phyloP scores from a whole-genome alignment of 2,113 vertebrate species.

The Suricata suricatta region DNA sequence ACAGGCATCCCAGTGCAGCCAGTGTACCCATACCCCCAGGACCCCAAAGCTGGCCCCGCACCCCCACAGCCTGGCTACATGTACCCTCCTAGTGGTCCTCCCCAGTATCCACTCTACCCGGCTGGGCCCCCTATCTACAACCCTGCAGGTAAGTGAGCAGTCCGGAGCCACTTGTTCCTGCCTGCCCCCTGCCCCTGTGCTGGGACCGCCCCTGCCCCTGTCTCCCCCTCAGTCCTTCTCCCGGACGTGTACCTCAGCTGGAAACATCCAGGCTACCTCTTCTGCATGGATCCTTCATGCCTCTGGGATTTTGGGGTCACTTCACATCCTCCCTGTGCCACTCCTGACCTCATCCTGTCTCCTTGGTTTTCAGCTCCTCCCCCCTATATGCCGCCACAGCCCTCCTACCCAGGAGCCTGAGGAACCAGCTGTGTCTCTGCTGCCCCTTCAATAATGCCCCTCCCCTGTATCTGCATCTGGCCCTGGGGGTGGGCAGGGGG shows the following conservation, averaged over 20 bases:
- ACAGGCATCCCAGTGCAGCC: slow-evolving; percentile 89
- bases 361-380: slow-evolving; percentile 79
- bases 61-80: slow-evolving; percentile 76
- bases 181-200: neutral
- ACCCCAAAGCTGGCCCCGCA: slow-evolving; percentile 79
- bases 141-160: slow-evolving; percentile 75
- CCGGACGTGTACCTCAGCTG: neutral
- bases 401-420: slow-evolving; percentile 76
- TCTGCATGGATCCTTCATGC: neutral
- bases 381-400: slow-evolving; percentile 76
- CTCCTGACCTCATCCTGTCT: neutral
- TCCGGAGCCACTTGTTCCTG: neutral
- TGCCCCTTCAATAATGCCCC: slow-evolving; percentile 2
- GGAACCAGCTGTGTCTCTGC: slow-evolving; percentile 35
- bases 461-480: neutral
- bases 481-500: neutral
- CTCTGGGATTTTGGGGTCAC: fast-evolving
- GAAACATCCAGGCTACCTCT: neutral
- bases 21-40: slow-evolving; percentile 82
- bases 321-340: neutral
- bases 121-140: slow-evolving; percentile 79
- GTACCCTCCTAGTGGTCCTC: slow-evolving; percentile 74
- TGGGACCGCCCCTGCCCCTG: neutral
- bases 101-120: slow-evolving; percentile 78
- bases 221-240: neutral